Conservation (phyloP, 2,113 vertebrate species). For the Anolis sagrei region DNA sequence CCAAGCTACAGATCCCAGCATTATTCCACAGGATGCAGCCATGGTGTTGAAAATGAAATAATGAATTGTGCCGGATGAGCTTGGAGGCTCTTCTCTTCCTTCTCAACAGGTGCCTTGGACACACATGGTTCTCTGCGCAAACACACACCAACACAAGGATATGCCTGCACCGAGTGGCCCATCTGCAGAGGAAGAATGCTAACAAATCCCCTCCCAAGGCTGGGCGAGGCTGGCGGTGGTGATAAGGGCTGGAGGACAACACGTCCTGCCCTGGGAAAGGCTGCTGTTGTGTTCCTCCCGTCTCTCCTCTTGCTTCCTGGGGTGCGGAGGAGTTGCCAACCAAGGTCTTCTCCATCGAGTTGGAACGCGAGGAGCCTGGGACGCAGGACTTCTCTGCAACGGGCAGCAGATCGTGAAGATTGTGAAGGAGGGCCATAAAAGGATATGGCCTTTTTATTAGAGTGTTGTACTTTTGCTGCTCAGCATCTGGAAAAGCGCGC, state of each 20-base stretch:
- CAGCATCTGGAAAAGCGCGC: no score
- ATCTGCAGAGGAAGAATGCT: neutral
- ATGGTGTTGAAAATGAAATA: no score
- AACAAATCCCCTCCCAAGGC: neutral
- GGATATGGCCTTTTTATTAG: no score
- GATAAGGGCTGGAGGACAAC: neutral
- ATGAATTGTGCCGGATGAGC: no score
- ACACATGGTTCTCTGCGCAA: neutral
- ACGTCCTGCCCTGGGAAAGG: neutral
- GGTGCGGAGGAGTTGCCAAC: neutral
- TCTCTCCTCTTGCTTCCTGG: neutral
- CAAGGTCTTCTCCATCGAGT: neutral
- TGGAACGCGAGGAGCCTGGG: no score
- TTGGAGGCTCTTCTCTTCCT: neutral
- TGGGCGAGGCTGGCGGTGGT: neutral
- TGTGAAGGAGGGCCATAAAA: no score
- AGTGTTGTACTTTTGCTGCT: no score
- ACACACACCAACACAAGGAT: no score
- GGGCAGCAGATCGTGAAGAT: no score
- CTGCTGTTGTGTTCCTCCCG: neutral
- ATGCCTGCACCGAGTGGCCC: neutral
- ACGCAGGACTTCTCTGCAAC: no score
- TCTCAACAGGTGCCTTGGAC: neutral
- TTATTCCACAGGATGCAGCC: no score
- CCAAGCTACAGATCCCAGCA: no score